Conservation (phyloP, 2,888 invertebrate genomes). For the Lottia gigantea region DNA sequence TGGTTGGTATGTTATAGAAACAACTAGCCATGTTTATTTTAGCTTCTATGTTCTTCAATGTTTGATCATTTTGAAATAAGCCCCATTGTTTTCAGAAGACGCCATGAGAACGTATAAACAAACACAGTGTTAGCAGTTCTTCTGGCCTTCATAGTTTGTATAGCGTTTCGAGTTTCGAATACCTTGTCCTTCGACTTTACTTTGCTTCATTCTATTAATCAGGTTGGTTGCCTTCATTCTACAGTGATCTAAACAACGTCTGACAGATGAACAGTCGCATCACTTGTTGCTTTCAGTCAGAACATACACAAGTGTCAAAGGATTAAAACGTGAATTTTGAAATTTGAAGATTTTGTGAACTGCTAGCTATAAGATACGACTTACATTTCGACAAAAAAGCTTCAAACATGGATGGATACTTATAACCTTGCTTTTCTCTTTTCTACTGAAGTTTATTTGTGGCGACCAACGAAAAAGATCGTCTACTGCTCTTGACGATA, state of each 20-base stretch:
- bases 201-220: slow-evolving; percentile 5
- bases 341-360: too few relatives aligned
- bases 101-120: slow-evolving; percentile 11
- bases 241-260: too few relatives aligned
- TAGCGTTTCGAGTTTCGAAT: slow-evolving; percentile 4
- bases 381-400: too few relatives aligned
- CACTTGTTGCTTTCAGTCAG: too few relatives aligned
- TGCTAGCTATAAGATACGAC: too few relatives aligned
- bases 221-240: background rate
- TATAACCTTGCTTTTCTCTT: too few relatives aligned
- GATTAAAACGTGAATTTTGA: slow-evolving; percentile 1
- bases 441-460: too few relatives aligned
- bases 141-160: slow-evolving; percentile 7
- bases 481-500: too few relatives aligned
- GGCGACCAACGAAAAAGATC: too few relatives aligned
- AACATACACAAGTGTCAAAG: background rate
- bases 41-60: background rate
- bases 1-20: slow-evolving; percentile 1
- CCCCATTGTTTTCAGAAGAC: slow-evolving; percentile 8
- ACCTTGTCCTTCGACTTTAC: background rate
- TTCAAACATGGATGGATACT: too few relatives aligned
- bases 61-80: slow-evolving; percentile 1
- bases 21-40: background rate
- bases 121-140: slow-evolving; percentile 10
- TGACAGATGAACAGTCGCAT: too few relatives aligned